These are phyloP conservation scores for Cryptocephalus primarius DNA, from an alignment of 2,888 invertebrate genomes.

Conservation along the genomic window DNA sequence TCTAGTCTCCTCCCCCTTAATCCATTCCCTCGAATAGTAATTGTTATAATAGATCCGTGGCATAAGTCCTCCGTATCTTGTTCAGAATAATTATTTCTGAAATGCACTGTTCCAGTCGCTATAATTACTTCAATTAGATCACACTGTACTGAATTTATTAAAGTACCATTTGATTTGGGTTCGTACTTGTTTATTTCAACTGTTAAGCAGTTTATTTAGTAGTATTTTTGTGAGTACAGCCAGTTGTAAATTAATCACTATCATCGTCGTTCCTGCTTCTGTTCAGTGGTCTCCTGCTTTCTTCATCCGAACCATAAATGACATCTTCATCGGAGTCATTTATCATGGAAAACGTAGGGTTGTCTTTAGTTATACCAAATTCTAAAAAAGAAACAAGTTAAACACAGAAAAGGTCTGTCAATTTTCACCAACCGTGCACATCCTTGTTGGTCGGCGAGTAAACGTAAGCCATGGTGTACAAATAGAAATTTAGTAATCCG, in stretches of 20 bases:
- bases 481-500: conserved; percentile 85
- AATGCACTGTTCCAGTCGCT: too few species aligned
- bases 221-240: conserved; percentile 25
- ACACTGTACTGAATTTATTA: too few species aligned
- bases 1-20: too few species aligned
- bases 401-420: background rate
- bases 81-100: too few species aligned
- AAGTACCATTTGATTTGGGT: too few species aligned
- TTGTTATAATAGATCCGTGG: too few species aligned
- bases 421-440: conserved; percentile 58
- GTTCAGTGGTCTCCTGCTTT: conserved; percentile 70
- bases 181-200: too few species aligned
- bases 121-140: too few species aligned
- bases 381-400: conserved; percentile 47
- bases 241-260: conserved; percentile 39
- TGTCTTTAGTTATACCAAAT: conserved; percentile 87
- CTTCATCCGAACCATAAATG: conserved; percentile 86
- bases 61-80: too few species aligned
- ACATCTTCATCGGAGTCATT: conserved; percentile 97
- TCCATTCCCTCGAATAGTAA: too few species aligned
- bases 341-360: conserved; percentile 96
- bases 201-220: background rate
- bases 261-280: conserved; percentile 60
- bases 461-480: conserved; percentile 89
- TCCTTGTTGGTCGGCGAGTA: conserved; percentile 77